Conservation (phyloP, 2,888 invertebrate species). For the Drosophila demipolita region DNA sequence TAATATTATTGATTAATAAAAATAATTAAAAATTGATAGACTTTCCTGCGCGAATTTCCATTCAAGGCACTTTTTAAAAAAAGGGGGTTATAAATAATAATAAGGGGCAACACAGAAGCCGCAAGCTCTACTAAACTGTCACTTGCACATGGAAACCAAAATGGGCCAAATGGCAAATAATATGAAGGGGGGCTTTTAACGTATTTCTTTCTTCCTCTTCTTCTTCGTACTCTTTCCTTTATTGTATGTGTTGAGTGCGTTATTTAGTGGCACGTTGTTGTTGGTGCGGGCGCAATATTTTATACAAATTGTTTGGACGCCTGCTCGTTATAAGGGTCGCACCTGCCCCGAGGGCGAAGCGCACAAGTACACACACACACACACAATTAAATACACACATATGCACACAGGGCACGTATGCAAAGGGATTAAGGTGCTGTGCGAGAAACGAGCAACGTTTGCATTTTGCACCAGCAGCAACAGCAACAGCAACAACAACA, state of each 20-base stretch:
- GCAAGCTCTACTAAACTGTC: constrained; percentile 44
- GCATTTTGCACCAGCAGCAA: constrained; percentile 29
- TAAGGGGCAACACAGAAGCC: background rate
- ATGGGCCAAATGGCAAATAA: constrained; percentile 8
- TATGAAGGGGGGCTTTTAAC: constrained; percentile 40
- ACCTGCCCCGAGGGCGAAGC: constrained; percentile 53
- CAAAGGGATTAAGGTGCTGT: constrained; percentile 56
- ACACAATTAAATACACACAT: constrained; percentile 7
- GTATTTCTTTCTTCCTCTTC: constrained; percentile 1
- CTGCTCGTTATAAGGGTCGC: constrained; percentile 72
- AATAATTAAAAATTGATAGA: background rate
- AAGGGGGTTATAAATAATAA: constrained; percentile 4
- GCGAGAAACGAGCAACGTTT: constrained; percentile 44
- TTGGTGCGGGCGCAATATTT: constrained; percentile 74
- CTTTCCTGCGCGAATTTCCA: no score
- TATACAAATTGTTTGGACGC: constrained; percentile 67
- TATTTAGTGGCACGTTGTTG: constrained; percentile 50
- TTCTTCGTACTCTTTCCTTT: background rate
- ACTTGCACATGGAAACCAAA: constrained; percentile 41
- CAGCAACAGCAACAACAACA: background rate
- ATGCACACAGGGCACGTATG: constrained; percentile 34
- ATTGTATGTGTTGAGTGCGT: constrained; percentile 25
- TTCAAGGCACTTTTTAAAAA: no score
- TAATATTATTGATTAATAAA: background rate
- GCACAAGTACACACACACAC: constrained; percentile 7